Evolutionary conservation across 2,888 invertebrate species (phyloP), one percentile per base, ranked within the genome.

Genomic region (Oligia fasciuncula): DNA sequence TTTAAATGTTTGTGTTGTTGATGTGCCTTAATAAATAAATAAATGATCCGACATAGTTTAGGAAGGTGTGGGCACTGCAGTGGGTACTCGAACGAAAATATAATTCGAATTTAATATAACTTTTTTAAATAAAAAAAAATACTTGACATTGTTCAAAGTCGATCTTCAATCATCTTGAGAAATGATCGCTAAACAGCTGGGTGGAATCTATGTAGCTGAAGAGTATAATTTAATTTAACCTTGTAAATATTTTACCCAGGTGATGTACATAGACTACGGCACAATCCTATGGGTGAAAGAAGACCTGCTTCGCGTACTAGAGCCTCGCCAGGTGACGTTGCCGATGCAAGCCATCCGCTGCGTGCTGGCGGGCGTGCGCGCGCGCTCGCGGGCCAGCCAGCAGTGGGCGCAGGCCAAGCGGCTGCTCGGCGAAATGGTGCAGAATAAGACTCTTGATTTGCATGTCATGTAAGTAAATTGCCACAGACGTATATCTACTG

Each of bases 211-310:
- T 2, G 35, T 35, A 57, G 23, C 57, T 4, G 23, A 57, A n/a
- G 23, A 57, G 51, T 17, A 23, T 14, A 4, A 11, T 57, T 54
- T 57, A 62, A 29, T 6, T 62, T 62, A 29, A 62, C 14, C 62
- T 17, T 29, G 14, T 29, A 14, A 35, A 62, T 29, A 62, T 62
- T 62, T 8, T 13, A 14, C 29, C 0, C 89, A 97, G 97, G 97
- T 98, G n/a, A 95, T 97, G 83, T 98, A 97, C 92, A 95, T 98
- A 17, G 98, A 98, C 96, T 98, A 97, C 94, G 98, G 98, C 85
- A 98, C 98, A 88, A 94, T 94, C 14, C 94, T 97, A 4, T 96
- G 95, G 85, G 97, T 98, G 62, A 94, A 95, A 69, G 95, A 95
- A 69, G 93, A 92, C 80, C 95, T 97, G 83, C 95, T 98, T 11